Base-by-base conservation (phyloP, 37 sponge, comb jelly and placozoan species). In the Spongia lamella region DNA sequence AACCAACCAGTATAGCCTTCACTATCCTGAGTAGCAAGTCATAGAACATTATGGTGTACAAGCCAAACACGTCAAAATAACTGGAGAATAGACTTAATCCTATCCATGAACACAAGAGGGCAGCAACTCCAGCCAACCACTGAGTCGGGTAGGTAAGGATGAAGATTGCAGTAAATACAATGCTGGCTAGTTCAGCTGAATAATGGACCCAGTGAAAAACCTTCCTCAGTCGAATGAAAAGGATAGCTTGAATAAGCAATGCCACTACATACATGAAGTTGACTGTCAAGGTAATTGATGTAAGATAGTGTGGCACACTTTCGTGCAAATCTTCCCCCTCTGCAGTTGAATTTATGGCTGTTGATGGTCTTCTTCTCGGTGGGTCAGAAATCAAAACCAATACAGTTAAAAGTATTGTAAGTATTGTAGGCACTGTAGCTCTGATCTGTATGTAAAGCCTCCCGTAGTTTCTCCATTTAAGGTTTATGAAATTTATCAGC, bases 31-130 rank as follows among this genome's bases (percentile, higher is more conserved):
- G 64, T 7, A 90, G 73, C 33, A 96, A 83, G 19, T 82, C 74
- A 19, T 89, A 31, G 52, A 96, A 81, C 96, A 96, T 96, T 32
- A 86, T 79, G 34, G 89, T 77, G 67, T 96, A 96, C 37, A 89
- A 70, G 20, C 94, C 96, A 80, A 94, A 85, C 14, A 88, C 17
- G 25, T 84, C 89, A 69, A 84, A 96, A 22, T 70, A 79, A 36
- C 83, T 76, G 1, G 92, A n/a, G 53, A 61, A 64, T 33, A 96
- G 65, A 14, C 83, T 36, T 13, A 96, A 54, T 7, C 84, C 64
- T 21, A 96, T 73, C 96, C 93, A 96, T 15, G 71, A 27, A 43
- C 88, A 86, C 58, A 89, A 89, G 9, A 86, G 25, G 1, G 90
- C 93, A 14, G 92, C 38, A 33, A 90, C 87, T 35, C 90, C 96